Evolutionary conservation across 2,888 invertebrate species (phyloP).

Genomic region (Priocnemis perturbator): DNA sequence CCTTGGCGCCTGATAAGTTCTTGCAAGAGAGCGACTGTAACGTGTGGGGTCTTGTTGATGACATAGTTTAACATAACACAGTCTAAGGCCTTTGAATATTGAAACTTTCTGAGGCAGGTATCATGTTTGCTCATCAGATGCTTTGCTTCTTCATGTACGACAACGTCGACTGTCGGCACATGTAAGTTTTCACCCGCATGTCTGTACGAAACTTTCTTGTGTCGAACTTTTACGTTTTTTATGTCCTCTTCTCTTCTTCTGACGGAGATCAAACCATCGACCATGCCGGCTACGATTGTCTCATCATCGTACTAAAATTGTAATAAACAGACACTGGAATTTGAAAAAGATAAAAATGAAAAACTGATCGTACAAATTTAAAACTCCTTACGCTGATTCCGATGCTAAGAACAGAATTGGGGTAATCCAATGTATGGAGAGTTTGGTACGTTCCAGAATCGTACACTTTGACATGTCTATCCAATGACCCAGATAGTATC

Average conservation of each 20-base stretch:
- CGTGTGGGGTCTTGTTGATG: slow-evolving; percentile 83
- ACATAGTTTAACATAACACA: slow-evolving; percentile 80
- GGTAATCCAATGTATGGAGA: slow-evolving; percentile 92
- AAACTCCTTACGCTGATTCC: slow-evolving; percentile 79
- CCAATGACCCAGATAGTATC: slow-evolving; percentile 92
- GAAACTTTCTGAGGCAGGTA: slow-evolving; percentile 84
- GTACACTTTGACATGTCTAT: slow-evolving; percentile 95
- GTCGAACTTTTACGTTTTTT: slow-evolving; percentile 69
- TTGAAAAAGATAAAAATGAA: too few species aligned
- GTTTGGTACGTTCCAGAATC: slow-evolving; percentile 90
- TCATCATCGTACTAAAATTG: slow-evolving; percentile 82
- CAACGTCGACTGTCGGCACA: slow-evolving; percentile 76
- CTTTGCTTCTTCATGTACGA: slow-evolving; percentile 75
- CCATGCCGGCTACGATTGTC: slow-evolving; percentile 92
- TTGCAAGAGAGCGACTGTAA: slow-evolving; percentile 87
- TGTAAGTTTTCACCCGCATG: slow-evolving; percentile 67
- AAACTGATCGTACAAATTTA: too few species aligned
- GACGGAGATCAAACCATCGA: slow-evolving; percentile 93
- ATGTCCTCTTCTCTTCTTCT: slow-evolving; percentile 83
- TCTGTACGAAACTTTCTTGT: slow-evolving; percentile 78
- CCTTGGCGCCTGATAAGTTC: slow-evolving; percentile 91
- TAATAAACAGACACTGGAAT: slow-evolving; percentile 14
- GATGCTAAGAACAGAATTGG: slow-evolving; percentile 92
- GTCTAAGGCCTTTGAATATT: slow-evolving; percentile 88
- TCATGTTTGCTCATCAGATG: slow-evolving; percentile 81